Percentiles rank a stretch among this genome's conserved stretches.
These are phyloP conservation scores for Vanessa tameamea DNA, from an alignment of 1,140 invertebrate genomes.

Conservation along the genomic window DNA sequence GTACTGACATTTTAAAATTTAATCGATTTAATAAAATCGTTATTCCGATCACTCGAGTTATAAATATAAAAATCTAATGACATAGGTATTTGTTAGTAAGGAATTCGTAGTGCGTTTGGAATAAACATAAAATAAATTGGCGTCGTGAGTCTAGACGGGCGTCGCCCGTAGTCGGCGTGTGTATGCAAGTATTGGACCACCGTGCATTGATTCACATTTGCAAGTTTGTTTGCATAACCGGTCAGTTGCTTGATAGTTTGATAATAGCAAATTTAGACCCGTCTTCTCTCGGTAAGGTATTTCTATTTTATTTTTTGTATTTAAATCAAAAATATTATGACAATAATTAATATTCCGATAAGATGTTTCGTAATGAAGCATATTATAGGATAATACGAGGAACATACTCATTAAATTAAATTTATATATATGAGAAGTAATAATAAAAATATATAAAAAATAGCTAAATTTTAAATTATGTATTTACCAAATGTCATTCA, in stretches of 20 bases:
- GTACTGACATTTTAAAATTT: not conserved
- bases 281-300: too few relatives aligned
- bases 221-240: constrained; percentile 15
- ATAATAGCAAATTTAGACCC: constrained; percentile 5
- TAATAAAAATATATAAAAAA: too few relatives aligned
- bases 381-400: too few relatives aligned
- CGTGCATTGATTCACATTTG: constrained; percentile 4
- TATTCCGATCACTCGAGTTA: constrained; percentile 18
- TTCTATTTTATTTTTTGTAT: too few relatives aligned
- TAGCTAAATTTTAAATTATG: too few relatives aligned
- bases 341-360: too few relatives aligned
- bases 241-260: constrained; percentile 1
- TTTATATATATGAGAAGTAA: too few relatives aligned
- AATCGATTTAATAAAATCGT: not conserved
- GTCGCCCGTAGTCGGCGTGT: constrained; percentile 13
- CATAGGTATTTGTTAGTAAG: constrained; percentile 15
- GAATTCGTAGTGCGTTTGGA: constrained; percentile 26
- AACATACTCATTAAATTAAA: too few relatives aligned
- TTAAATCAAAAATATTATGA: too few relatives aligned
- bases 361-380: too few relatives aligned
- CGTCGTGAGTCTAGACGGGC: constrained; percentile 30
- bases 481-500: too few relatives aligned
- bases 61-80: constrained; percentile 20
- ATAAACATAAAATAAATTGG: constrained; percentile 34
- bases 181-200: constrained; percentile 23